Base-by-base conservation (phyloP, 2,888 invertebrate genomes). In the Parasteatoda lunata region DNA sequence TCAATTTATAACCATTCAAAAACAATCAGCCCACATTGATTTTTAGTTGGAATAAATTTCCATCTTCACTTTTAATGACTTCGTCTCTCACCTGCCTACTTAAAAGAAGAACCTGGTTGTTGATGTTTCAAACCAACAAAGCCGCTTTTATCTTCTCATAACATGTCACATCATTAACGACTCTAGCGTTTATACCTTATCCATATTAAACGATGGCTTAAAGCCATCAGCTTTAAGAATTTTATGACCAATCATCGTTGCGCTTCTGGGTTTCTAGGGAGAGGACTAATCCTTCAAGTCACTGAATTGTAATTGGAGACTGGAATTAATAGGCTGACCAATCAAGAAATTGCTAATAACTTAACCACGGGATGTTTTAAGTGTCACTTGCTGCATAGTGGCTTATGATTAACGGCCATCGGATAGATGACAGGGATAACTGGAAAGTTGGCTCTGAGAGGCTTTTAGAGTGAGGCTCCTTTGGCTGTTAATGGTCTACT, bases 331-430 rank as follows among this genome's bases (percentile, higher is more conserved):
- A 80, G 76, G 66, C 69, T 59, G 47, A 64, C 80, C 85, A 80
- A 85, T 80, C 85, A 85, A 85, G 85, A 80, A 80, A 80, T 76
- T 52, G 70, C 79, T 85, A 85, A 85, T 85, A 85, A 85, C 80
- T 80, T 77, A 76, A 76, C 80, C 71, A 76, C 49, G 70, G 65
- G 85, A 80, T 80, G 80, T 64, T 78, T 30, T 75, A 75, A 79
- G 70, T 84, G 78, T 84, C 84, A 69, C 66, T 5, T n/a, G 48
- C 65, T 45, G 75, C 47, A 47, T 70, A 51, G 66, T 54, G 8
- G 48, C n/a, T 49, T 47, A 72, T 77, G 77, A 85, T 85, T 80
- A 85, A 84, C 81, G 49, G 69, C 45, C 59, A 9, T 59, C 13
- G 59, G n/a, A 59, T 9, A 59, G 59, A 59, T 59, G 59, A 59